These are phyloP conservation scores for Aplidium turbinatum DNA, from an alignment of 23 tunicate species.

Conservation along the genomic window DNA sequence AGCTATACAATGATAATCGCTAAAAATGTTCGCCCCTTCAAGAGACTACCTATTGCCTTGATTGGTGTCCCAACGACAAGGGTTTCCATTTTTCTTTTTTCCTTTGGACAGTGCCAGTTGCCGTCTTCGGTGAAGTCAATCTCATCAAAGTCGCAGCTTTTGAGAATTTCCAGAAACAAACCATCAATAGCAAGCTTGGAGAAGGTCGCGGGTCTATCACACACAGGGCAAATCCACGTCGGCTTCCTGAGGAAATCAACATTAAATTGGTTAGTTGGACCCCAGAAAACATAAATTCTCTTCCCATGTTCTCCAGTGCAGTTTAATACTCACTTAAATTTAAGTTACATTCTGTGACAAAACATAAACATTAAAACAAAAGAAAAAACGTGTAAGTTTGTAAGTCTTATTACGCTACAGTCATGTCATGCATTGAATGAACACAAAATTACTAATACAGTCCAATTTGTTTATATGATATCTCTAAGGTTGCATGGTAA, in stretches of 20 bases:
- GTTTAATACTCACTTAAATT: too few species aligned
- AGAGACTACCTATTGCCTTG: constrained; percentile 59
- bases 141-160: constrained; percentile 48
- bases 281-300: too few species aligned
- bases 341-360: too few species aligned
- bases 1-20: not conserved
- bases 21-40: not conserved
- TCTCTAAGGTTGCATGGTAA: not conserved
- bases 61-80: constrained; percentile 38
- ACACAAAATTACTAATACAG: too few species aligned
- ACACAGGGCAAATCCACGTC: constrained; percentile 94
- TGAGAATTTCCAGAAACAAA: constrained; percentile 60
- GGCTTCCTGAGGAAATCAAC: too few species aligned
- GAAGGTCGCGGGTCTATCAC: constrained; percentile 77
- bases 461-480: too few species aligned
- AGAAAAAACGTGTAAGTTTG: too few species aligned
- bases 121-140: constrained; percentile 78
- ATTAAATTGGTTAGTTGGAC: too few species aligned
- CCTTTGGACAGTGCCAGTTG: constrained; percentile 53
- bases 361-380: too few species aligned
- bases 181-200: constrained; percentile 45
- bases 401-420: too few species aligned
- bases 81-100: constrained; percentile 47
- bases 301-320: too few species aligned
- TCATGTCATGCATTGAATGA: too few species aligned